These are phyloP conservation scores for Siderastrea siderea DNA, from an alignment of 92 coral and sea anemone genomes.

Conservation along the genomic window DNA sequence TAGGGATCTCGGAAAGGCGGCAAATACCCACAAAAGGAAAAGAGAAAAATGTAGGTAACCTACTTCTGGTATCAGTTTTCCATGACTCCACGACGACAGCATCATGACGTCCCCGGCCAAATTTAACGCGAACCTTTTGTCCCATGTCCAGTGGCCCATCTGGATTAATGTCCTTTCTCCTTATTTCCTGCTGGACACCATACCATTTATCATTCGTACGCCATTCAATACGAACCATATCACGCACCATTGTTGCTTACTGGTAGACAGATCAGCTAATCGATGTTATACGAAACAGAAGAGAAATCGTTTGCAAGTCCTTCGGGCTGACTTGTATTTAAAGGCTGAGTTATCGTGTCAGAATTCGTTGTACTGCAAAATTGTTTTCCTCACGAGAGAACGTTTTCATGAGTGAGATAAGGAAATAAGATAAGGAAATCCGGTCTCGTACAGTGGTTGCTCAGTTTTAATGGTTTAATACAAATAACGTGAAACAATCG, in stretches of 20 bases:
- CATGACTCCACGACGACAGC: constrained; percentile 21
- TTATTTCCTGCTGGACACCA: constrained; percentile 12
- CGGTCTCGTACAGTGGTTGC: background rate
- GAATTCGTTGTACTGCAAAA: constrained; percentile 6
- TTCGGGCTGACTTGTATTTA: background rate
- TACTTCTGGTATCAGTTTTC: constrained; percentile 8
- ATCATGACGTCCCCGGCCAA: constrained; percentile 12
- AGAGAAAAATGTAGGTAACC: background rate
- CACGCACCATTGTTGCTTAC: constrained; percentile 1
- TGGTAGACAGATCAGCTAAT: background rate
- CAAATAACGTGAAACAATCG: background rate
- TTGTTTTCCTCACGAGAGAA: background rate
- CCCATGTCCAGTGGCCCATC: constrained; percentile 19
- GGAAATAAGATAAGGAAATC: constrained; percentile 4
- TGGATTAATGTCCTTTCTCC: constrained; percentile 16
- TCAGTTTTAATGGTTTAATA: background rate
- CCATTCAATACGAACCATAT: constrained; percentile 1
- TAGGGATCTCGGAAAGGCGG: background rate
- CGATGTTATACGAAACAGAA: background rate
- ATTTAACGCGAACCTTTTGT: background rate
- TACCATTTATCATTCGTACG: constrained; percentile 8
- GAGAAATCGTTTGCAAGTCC: background rate
- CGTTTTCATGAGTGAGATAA: constrained; percentile 4
- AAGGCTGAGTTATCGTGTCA: background rate
- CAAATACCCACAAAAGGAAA: background rate